Base-by-base conservation (phyloP, 2,113 vertebrate species). In the Tretioscincus oriximinensis region DNA sequence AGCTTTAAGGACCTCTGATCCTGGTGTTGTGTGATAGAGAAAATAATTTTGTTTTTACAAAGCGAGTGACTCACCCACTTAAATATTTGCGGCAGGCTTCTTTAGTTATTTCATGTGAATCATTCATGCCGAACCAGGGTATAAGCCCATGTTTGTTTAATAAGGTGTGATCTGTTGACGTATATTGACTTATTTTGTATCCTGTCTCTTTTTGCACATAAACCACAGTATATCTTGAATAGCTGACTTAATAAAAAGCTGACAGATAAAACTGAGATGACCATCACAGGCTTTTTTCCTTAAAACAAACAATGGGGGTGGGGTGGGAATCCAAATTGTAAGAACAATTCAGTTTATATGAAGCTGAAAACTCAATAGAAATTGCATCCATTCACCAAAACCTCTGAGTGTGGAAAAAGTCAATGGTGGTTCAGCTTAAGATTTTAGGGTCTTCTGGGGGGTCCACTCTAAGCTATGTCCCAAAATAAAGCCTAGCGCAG, bases 101-200 rank as follows among this genome's bases (percentile, higher is more conserved):
- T n/a, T 31, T 51, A 81, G 5, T 69, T 26, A 82, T 84, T 83
- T 86, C 77, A 75, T 10, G 14, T 83, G 79, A 89, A 79, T 87
- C 87, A 90, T 41, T 78, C 77, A 80, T 87, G 76, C 14, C 85
- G 84, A 26, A 35, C 51, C 12, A 10, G 68, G 54, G n/a, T 16
- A n/a, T 14, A 77, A 41, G 21, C 0, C 0, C 66, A 5, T 51
- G 41, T 72, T 64, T 72, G 58, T n/a, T 64, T 64, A 49, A 35
- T 9, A 65, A 31, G 78, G 45, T 73, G 61, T 66, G 70, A 64
- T 58, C 14, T 4, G 54, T 58, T 58, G 54, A 58, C 18, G 54
- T 16, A 58, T 18, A 58, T 18, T 14, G 12, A 58, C 1, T 58
- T 12, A 4, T 58, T 58, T 58, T 58, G 54, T 16, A 58, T 58